Base-by-base conservation (phyloP, 2,888 invertebrate genomes). In the Diarsia brunnea region DNA sequence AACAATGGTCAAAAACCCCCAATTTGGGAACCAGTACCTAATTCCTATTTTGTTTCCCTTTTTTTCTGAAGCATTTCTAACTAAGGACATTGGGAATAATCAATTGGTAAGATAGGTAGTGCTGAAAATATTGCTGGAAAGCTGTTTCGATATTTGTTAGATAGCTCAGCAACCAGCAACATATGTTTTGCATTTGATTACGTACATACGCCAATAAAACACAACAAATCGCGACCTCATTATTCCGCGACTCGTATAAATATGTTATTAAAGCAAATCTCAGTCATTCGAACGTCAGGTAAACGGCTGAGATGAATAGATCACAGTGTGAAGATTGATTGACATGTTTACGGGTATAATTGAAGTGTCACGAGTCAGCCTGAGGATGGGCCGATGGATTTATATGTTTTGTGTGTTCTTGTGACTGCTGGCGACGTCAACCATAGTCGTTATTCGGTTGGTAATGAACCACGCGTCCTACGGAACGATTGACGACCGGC, bases 271-370 rank as follows among this genome's bases (percentile, higher is more conserved):
- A 45, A 73, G 24, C 66, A 75, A 81, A 78, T 69, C 58, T 64
- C 63, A 58, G 69, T 71, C 61, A 74, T 74, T 73, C 31, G 21
- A 27, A 64, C 78, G 70, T 79, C 75, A 77, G 71, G 67, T 75
- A 68, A 81, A 75, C 66, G 61, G 24, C 76, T 38, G 53, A 79
- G 88, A 90, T 89, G 86, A 88, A 91, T 90, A 89, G 86, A 89
- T 88, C 86, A 77, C 69, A 80, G 75, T 82, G 83, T 81, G 72
- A 82, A 91, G 92, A 93, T 93, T 93, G 93, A 95, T 95, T 93
- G 93, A 93, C 92, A 92, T 90, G 91, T 94, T 93, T 90, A 91
- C 89, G 88, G 88, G 89, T 90, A 88, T 94, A 94, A 95, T 95
- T 93, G 94, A 93, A 90, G 89, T 94, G 93, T 95, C 95, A 95